Evolutionary conservation across 2,797 vertebrate genomes (phyloP).

Genomic region (Etheostoma nigrum): DNA sequence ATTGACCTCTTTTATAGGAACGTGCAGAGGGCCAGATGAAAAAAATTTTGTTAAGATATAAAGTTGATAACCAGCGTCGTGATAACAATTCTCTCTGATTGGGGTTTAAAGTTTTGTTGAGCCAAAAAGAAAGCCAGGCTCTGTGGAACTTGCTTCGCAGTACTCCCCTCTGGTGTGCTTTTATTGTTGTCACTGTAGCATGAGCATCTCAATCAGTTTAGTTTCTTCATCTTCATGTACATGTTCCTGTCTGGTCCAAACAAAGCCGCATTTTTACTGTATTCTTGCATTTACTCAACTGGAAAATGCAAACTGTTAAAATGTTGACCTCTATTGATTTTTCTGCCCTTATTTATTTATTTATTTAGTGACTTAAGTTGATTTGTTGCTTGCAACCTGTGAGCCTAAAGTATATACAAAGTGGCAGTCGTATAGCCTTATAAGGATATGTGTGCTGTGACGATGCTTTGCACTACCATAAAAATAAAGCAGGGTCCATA

Average conservation of each 20-base stretch:
- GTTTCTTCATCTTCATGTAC: conserved; percentile 24
- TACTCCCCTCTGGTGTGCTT: conserved; percentile 33
- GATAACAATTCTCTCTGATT: conserved; percentile 4
- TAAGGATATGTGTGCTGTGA: conserved; percentile 64
- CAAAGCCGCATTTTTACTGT: conserved; percentile 2
- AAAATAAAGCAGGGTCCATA: conserved; percentile 62
- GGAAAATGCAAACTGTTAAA: conserved; percentile 37
- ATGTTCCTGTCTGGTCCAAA: conserved; percentile 24
- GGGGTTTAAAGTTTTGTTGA: not conserved
- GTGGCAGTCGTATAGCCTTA: conserved; percentile 69
- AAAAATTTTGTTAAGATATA: not conserved
- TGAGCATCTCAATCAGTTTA: conserved; percentile 54
- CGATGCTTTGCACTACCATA: conserved; percentile 68
- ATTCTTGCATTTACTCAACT: conserved; percentile 32
- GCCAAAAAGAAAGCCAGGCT: not conserved
- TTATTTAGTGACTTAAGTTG: conserved; percentile 47
- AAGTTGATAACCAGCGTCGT: not conserved
- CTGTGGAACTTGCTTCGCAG: not conserved
- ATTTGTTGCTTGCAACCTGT: conserved; percentile 56
- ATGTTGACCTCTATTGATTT: conserved; percentile 28
- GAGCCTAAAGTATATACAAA: conserved; percentile 55
- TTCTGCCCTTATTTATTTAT: conserved; percentile 29
- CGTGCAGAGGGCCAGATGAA: not conserved
- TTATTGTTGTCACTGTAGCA: conserved; percentile 69
- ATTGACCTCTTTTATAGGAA: not conserved